Evolutionary conservation across 2,797 vertebrate genomes (phyloP).

Genomic region (Trachops cirrhosus): DNA sequence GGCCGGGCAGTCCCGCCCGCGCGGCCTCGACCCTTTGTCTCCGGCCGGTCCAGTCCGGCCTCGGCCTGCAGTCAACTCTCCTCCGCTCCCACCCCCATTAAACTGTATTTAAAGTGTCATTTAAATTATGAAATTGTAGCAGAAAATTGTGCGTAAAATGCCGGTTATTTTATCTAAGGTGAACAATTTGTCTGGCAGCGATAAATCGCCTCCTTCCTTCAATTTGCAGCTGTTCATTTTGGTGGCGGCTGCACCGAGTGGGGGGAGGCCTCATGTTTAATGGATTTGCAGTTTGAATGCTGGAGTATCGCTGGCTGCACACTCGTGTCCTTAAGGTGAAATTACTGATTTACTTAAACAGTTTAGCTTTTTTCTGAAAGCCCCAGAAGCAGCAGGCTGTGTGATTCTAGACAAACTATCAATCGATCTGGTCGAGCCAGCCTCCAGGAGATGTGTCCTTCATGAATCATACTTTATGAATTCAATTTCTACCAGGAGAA

Average conservation of each 20-base stretch:
- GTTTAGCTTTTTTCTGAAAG: constrained; percentile 96
- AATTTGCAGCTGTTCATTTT: constrained; percentile 90
- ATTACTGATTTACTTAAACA: constrained; percentile 99
- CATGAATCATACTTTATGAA: constrained; percentile 99
- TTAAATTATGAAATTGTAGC: constrained; percentile 87
- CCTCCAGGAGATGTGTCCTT: constrained; percentile 99
- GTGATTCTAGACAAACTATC: constrained; percentile 99
- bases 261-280: constrained; percentile 96
- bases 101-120: constrained; percentile 89
- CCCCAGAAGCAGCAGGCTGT: constrained; percentile 96
- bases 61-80: neutral
- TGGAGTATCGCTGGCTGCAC: constrained; percentile 98
- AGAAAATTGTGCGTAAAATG: constrained; percentile 90
- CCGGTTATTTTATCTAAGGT: constrained; percentile 90
- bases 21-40: constrained; percentile 69
- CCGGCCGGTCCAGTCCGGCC: neutral
- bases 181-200: constrained; percentile 90
- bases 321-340: constrained; percentile 99
- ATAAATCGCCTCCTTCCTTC: constrained; percentile 90
- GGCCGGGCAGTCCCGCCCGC: neutral
- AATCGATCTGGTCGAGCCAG: constrained; percentile 99
- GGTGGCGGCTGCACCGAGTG: constrained; percentile 83
- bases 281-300: constrained; percentile 96
- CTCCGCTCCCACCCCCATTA: constrained; percentile 71
- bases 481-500: constrained; percentile 99